A percentile compares a stretch with the other conserved stretches of the same genome.
phyloP scores from a whole-genome alignment of 2,113 vertebrate species.

The Vimba vimba region DNA sequence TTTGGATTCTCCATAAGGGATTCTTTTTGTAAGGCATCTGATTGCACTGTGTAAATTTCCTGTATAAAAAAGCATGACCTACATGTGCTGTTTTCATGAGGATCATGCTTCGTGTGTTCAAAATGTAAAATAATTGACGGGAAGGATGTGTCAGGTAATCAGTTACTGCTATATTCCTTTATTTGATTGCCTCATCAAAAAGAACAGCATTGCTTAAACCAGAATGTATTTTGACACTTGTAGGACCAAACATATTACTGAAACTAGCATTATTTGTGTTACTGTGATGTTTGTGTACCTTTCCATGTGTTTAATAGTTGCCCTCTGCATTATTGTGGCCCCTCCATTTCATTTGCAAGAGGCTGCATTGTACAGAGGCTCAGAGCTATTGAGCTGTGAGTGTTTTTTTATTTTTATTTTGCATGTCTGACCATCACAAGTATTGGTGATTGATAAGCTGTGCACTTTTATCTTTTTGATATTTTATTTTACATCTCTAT shows the following conservation, averaged over 20 bases:
- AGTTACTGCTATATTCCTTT: slow-evolving; percentile 54
- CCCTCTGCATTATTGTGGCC: slow-evolving; percentile 1
- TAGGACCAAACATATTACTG: slow-evolving; percentile 58
- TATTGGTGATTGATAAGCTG: slow-evolving; percentile 31
- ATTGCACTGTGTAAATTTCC: slow-evolving; percentile 28
- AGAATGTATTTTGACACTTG: slow-evolving; percentile 73
- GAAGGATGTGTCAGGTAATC: slow-evolving; percentile 38
- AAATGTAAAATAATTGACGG: slow-evolving; percentile 23
- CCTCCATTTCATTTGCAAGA: slow-evolving; percentile 9
- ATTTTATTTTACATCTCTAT: slow-evolving; percentile 22
- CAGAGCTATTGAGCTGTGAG: background rate
- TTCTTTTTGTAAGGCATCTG: slow-evolving; percentile 9
- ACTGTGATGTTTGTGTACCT: slow-evolving; percentile 15
- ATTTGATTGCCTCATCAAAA: slow-evolving; percentile 65
- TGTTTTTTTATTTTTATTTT: background rate
- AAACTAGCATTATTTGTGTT: slow-evolving; percentile 41
- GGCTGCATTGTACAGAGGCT: slow-evolving; percentile 1
- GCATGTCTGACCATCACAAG: slow-evolving; percentile 29
- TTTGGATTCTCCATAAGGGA: background rate
- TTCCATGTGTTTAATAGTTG: slow-evolving; percentile 18
- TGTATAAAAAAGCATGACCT: slow-evolving; percentile 33
- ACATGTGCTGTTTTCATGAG: slow-evolving; percentile 40
- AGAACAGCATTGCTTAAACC: slow-evolving; percentile 68
- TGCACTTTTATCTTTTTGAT: slow-evolving; percentile 13
- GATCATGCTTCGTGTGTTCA: slow-evolving; percentile 22